These are phyloP conservation scores for Danaus melanippus DNA, from an alignment of 1,140 invertebrate species.

Conservation along the genomic window DNA sequence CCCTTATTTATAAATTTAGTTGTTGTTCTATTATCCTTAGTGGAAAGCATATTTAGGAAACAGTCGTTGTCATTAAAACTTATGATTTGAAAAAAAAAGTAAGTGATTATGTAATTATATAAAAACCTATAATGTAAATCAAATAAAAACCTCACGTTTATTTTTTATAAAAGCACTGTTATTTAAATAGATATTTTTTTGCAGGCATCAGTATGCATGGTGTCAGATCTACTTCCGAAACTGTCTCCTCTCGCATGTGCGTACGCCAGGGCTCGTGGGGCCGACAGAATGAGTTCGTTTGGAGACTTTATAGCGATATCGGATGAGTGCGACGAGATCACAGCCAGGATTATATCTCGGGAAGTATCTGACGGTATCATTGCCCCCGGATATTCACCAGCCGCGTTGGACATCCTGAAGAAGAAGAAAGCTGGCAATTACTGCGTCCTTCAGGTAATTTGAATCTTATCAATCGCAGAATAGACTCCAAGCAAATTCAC, in stretches of 20 bases:
- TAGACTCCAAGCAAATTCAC: no score
- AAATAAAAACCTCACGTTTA: no score
- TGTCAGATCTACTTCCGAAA: slow-evolving; percentile 84
- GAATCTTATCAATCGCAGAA: no score
- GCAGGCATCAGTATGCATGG: slow-evolving; percentile 93
- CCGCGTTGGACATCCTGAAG: slow-evolving; percentile 89
- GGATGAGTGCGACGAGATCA: slow-evolving; percentile 90
- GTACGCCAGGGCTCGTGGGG: slow-evolving; percentile 95
- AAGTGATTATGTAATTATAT: no score
- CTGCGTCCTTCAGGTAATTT: slow-evolving; percentile 84
- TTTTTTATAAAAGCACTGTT: no score
- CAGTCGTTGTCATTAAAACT: no score
- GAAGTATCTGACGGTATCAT: slow-evolving; percentile 98
- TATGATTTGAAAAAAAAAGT: no score
- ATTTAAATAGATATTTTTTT: slow-evolving; percentile 8
- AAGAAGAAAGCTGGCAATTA: slow-evolving; percentile 97
- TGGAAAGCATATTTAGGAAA: no score
- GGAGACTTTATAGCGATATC: slow-evolving; percentile 98
- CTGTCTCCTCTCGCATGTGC: slow-evolving; percentile 93
- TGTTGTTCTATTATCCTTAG: no score
- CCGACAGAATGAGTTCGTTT: slow-evolving; percentile 99
- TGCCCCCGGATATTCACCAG: slow-evolving; percentile 89
- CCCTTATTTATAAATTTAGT: no score
- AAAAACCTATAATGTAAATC: no score
- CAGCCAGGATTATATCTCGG: slow-evolving; percentile 82